Conservation (phyloP, 2,113 vertebrate species). For the Lepus americanus region DNA sequence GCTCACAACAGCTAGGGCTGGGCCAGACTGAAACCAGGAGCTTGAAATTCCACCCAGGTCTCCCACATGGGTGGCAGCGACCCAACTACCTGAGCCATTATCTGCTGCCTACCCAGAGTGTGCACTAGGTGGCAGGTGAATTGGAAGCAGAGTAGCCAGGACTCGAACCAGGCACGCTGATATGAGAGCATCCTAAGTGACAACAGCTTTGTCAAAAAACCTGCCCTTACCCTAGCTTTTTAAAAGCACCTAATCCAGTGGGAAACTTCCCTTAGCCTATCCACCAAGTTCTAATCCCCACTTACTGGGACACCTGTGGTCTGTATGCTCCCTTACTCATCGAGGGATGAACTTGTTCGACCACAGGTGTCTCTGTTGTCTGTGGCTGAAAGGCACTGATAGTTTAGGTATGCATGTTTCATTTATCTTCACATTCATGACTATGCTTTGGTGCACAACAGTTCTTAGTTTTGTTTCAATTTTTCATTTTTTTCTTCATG, state of each 20-base stretch:
- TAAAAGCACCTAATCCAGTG: background rate
- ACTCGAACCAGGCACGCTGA: no score
- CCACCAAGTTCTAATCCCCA: background rate
- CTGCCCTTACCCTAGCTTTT: background rate
- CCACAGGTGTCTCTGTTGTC: background rate
- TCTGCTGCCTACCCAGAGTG: no score
- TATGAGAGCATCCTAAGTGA: no score
- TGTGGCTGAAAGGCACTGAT: background rate
- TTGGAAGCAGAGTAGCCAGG: no score
- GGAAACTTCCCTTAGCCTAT: background rate
- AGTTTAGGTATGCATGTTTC: background rate
- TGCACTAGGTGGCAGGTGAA: no score
- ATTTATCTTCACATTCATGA: constrained; percentile 1
- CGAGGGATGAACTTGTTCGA: background rate
- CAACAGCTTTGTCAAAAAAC: no score
- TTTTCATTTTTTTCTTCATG: constrained; percentile 43
- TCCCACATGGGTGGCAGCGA: no score
- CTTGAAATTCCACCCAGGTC: no score
- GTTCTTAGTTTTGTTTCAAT: constrained; percentile 32
- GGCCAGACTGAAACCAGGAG: no score
- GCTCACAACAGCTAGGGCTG: no score
- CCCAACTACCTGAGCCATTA: no score
- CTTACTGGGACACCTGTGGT: background rate
- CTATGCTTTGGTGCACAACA: background rate
- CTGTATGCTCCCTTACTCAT: background rate